Evolutionary conservation across 2,797 vertebrate genomes (phyloP).

Genomic region (Dipus sagitta): DNA sequence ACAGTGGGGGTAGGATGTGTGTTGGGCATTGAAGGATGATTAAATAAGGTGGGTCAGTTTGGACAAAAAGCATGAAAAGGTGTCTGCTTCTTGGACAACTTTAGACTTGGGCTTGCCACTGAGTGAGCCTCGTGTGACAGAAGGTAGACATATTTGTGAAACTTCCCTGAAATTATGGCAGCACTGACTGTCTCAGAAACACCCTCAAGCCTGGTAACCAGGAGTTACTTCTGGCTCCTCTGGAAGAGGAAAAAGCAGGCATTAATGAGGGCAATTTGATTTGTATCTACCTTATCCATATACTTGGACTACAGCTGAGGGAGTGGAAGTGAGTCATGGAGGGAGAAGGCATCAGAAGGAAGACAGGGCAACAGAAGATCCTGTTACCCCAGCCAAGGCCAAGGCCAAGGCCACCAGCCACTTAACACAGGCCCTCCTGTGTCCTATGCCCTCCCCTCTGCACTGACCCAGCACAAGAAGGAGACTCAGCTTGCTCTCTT

Average conservation of each 20-base stretch:
- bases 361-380: background rate
- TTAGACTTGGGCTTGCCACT: background rate
- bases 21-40: background rate
- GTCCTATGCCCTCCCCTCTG: background rate
- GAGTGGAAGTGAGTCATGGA: background rate
- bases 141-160: background rate
- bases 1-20: background rate
- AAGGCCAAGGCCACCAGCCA: background rate
- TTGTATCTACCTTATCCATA: constrained; percentile 11
- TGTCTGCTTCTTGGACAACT: background rate
- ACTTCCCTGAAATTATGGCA: background rate
- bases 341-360: background rate
- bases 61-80: background rate
- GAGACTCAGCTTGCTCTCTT: constrained; percentile 5
- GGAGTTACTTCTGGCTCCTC: background rate
- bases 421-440: background rate
- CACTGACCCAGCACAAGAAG: background rate
- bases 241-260: background rate
- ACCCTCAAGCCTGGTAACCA: background rate
- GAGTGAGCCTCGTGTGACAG: background rate
- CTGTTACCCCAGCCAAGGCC: background rate
- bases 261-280: constrained; percentile 33
- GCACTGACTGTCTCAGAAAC: background rate
- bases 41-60: background rate
- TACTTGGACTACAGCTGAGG: background rate